Evolutionary conservation across 2,888 invertebrate species (phyloP).

Genomic region (Agrochola litura): DNA sequence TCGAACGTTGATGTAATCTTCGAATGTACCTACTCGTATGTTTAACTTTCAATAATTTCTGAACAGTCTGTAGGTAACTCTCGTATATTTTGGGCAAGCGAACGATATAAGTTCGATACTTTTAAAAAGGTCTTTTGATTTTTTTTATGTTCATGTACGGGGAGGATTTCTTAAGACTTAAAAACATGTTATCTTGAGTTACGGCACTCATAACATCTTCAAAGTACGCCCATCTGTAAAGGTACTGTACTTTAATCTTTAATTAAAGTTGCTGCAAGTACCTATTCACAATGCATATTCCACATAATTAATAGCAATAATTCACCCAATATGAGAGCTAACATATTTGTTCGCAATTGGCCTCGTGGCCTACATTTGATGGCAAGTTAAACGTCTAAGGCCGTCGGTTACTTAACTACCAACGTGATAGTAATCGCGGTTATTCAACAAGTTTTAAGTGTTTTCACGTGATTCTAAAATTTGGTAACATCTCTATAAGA

Average conservation of each 20-base stretch:
- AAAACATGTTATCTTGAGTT: neutral
- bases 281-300: neutral
- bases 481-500: constrained; percentile 62
- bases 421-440: constrained; percentile 61
- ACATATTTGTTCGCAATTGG: constrained; percentile 63
- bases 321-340: constrained; percentile 38
- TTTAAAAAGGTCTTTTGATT: constrained; percentile 1
- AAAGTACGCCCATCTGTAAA: neutral
- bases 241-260: neutral
- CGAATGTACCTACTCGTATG: neutral
- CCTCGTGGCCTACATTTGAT: constrained; percentile 69
- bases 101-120: constrained; percentile 4
- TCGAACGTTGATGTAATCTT: constrained; percentile 33
- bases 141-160: neutral
- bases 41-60: constrained; percentile 8
- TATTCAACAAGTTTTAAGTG: constrained; percentile 65
- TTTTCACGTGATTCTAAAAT: constrained; percentile 66
- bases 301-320: constrained; percentile 33
- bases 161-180: neutral
- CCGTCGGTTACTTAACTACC: constrained; percentile 66
- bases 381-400: constrained; percentile 64
- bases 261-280: constrained; percentile 29
- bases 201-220: neutral
- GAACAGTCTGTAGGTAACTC: neutral
- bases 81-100: neutral